phyloP scores from a whole-genome alignment of 2,113 vertebrate genomes.

The Potamarius usumacintae region DNA sequence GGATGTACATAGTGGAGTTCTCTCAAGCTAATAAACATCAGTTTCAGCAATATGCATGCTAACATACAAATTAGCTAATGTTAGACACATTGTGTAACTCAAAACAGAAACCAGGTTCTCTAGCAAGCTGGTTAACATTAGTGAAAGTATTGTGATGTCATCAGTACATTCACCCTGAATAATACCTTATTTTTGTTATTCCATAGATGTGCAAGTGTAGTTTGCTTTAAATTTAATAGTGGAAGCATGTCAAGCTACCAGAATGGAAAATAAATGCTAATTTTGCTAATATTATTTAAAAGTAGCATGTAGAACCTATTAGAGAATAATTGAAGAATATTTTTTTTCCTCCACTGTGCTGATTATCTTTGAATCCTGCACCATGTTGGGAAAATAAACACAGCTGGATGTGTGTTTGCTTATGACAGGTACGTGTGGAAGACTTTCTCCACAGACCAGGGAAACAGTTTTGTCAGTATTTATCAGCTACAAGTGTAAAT shows the following conservation, averaged over 20 bases:
- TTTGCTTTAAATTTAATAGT: neutral
- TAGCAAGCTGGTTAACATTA: neutral
- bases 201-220: neutral
- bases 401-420: slow-evolving; percentile 18
- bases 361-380: neutral
- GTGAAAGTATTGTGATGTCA: neutral
- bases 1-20: neutral
- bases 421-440: neutral
- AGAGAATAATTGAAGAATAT: neutral
- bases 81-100: neutral
- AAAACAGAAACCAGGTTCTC: neutral
- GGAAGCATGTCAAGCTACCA: no score
- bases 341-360: neutral
- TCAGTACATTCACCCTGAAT: neutral
- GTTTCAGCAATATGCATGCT: neutral
- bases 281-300: slow-evolving; percentile 1
- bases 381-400: neutral
- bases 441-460: slow-evolving; percentile 68
- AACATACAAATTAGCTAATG: neutral
- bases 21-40: neutral
- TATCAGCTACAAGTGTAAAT: slow-evolving; percentile 70
- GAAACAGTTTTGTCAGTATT: slow-evolving; percentile 76
- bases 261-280: neutral
- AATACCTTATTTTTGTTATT: neutral
- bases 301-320: neutral